Base-by-base conservation (phyloP, 2,113 vertebrate genomes). In the Proteles cristata region DNA sequence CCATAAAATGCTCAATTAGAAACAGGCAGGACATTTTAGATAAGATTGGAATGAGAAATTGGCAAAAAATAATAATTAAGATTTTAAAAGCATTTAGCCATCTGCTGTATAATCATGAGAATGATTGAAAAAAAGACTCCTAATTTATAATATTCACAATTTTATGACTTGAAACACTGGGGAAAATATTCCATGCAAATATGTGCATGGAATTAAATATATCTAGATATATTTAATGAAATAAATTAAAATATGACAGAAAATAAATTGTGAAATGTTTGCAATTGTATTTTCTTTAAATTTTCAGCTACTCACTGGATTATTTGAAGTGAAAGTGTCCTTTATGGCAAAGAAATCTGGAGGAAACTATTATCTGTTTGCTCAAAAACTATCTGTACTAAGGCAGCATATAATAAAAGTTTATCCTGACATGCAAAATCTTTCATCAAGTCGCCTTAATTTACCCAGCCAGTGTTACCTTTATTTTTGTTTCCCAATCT, bases 31-130 rank as follows among this genome's bases (percentile, higher is more conserved):
- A 87, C 92, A 83, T 91, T 94, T 97, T 96, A 94, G 95, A 90
- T 94, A 96, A 96, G 65, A 92, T 66, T 93, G 91, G 53, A 96
- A 94, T 93, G 86, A 97, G 35, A 96, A 97, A 93, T 96, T 98
- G 96, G 96, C 96, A 97, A 97, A 97, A 97, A 91, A 66, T 93
- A 97, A 97, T 97, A 97, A 96, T 97, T 98, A 97, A 95, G 94
- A 80, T 50, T 97, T 97, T 95, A 84, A 97, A 96, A 97, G 63
- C 83, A 92, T 94, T 96, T 96, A 83, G 80, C 97, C 94, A 97
- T 97, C 97, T 98, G 96, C 97, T 97, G 31, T 81, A 73, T 84
- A 97, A 90, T 92, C 81, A 86, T 93, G 68, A 89, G 31, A 19
- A 88, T 94, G 76, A 96, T 97, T 96, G 91, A 95, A 91, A 92